phyloP scores from a whole-genome alignment of 2,888 invertebrate genomes.

The Lithophane ornitopus region DNA sequence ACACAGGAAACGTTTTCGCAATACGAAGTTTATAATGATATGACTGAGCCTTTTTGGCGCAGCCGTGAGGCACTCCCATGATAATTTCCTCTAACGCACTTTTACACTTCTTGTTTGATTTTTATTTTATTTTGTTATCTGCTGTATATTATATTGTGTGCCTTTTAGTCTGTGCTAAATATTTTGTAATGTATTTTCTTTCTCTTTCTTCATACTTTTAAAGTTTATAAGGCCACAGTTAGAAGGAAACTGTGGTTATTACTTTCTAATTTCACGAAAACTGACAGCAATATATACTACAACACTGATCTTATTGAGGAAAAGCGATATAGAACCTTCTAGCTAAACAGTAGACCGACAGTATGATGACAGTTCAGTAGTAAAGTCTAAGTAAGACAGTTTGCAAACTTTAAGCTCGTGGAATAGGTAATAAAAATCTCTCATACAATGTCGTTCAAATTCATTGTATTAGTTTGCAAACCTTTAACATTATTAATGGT shows the following conservation, averaged over 20 bases:
- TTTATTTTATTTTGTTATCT: too few species aligned
- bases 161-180: too few species aligned
- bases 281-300: background rate
- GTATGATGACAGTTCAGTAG: background rate
- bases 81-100: too few species aligned
- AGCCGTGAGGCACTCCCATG: too few species aligned
- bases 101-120: too few species aligned
- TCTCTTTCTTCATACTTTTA: background rate
- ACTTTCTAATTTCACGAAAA: background rate
- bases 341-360: background rate
- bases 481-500: background rate
- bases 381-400: background rate
- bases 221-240: background rate
- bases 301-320: background rate
- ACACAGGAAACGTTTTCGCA: slow-evolving; percentile 23
- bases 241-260: background rate
- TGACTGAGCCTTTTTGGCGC: too few species aligned
- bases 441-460: background rate
- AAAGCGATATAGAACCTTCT: background rate
- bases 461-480: background rate
- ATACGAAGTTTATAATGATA: background rate
- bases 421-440: background rate
- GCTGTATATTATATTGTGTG: too few species aligned
- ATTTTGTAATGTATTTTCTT: too few species aligned
- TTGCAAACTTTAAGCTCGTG: background rate